Conservation (phyloP, 2,888 invertebrate species). For the Pseudanteris insignis region DNA sequence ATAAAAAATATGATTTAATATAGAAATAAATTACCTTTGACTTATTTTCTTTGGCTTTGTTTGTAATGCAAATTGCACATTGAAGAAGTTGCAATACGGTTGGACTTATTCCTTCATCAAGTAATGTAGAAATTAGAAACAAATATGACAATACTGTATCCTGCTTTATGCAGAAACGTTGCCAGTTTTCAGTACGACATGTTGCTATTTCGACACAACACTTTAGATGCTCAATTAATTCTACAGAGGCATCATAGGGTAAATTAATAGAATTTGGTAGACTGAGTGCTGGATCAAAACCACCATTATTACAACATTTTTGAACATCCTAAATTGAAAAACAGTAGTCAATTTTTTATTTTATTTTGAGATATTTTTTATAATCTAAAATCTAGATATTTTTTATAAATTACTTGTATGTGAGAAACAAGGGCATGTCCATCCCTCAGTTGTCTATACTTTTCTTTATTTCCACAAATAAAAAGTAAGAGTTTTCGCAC, state of each 20-base stretch:
- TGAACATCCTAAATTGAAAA: constrained; percentile 66
- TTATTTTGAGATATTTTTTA: too few species aligned
- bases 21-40: constrained; percentile 48
- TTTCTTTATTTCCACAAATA: constrained; percentile 94
- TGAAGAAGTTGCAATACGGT: constrained; percentile 90
- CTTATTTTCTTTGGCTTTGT: constrained; percentile 57
- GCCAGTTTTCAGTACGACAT: constrained; percentile 94
- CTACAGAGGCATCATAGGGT: constrained; percentile 90
- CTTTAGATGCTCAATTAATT: constrained; percentile 93
- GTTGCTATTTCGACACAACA: constrained; percentile 93
- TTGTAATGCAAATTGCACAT: constrained; percentile 80
- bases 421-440: constrained; percentile 92
- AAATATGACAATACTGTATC: constrained; percentile 84
- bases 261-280: constrained; percentile 70
- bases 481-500: constrained; percentile 90
- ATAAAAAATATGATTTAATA: not conserved
- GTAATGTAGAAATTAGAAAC: constrained; percentile 78
- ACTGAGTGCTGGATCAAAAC: constrained; percentile 67
- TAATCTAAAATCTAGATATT: constrained; percentile 1
- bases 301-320: constrained; percentile 70
- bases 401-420: constrained; percentile 73
- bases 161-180: constrained; percentile 82
- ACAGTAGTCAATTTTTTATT: not conserved
- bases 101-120: constrained; percentile 92
- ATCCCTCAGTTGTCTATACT: constrained; percentile 92